Percentiles rank a stretch among this genome's conserved stretches.
Evolutionary conservation across 2,888 invertebrate species (phyloP).

Genomic region (Calameuta pallipes): DNA sequence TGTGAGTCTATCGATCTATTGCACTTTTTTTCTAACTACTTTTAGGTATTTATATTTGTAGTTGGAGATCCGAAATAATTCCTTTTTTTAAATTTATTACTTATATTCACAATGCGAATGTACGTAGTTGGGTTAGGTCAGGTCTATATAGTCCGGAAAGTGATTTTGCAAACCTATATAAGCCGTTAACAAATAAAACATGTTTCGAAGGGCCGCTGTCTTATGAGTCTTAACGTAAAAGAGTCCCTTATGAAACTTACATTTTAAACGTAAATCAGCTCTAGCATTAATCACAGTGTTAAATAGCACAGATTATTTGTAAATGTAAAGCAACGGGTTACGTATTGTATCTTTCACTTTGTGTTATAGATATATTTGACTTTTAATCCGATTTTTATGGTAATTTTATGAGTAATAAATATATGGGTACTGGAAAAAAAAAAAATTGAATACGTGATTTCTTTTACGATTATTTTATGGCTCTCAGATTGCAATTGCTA

Average conservation of each 20-base stretch:
- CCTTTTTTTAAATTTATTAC: too few relatives aligned
- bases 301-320: neutral
- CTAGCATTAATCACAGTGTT: neutral
- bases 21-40: neutral
- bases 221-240: neutral
- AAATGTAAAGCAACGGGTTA: neutral
- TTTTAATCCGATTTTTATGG: neutral
- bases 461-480: neutral
- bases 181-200: neutral
- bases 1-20: neutral
- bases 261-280: neutral
- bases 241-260: neutral
- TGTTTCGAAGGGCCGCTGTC: neutral
- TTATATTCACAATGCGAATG: too few relatives aligned
- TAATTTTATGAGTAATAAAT: neutral
- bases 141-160: neutral
- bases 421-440: neutral
- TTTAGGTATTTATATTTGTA: neutral
- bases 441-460: neutral
- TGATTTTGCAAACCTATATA: neutral
- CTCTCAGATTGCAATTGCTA: neutral
- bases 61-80: neutral
- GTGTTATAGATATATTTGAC: neutral
- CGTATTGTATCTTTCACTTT: neutral
- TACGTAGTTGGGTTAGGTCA: neutral